Percentiles rank a stretch among this genome's conserved stretches.
phyloP scores from a whole-genome alignment of 2,113 vertebrate genomes.

The Pollachius pollachius region DNA sequence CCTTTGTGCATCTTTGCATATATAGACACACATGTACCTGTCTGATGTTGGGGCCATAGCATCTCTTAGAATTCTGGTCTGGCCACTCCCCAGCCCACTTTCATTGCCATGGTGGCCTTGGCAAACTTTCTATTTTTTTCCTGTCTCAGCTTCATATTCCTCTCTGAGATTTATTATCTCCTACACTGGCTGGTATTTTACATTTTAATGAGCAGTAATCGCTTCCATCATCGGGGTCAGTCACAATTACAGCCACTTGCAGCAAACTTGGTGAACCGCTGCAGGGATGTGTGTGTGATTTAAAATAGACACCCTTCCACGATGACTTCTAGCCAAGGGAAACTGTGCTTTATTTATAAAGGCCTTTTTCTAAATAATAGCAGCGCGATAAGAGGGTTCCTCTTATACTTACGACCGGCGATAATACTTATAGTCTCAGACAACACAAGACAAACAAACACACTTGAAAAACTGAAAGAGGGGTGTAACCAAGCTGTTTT shows the following conservation, averaged over 20 bases:
- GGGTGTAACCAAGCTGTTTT: background rate
- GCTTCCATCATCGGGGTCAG: constrained; percentile 53
- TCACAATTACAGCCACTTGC: constrained; percentile 54
- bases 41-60: background rate
- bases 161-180: constrained; percentile 54
- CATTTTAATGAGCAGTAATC: constrained; percentile 56
- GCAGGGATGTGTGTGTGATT: constrained; percentile 21
- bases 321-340: background rate
- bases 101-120: background rate
- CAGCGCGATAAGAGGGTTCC: background rate
- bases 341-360: background rate
- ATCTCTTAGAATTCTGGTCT: background rate
- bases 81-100: background rate
- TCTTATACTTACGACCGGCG: background rate
- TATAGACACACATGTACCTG: background rate
- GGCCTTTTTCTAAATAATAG: background rate
- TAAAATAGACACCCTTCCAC: background rate
- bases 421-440: constrained; percentile 10
- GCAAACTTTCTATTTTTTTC: constrained; percentile 39
- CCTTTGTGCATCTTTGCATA: background rate
- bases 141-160: constrained; percentile 47
- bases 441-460: constrained; percentile 3
- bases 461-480: constrained; percentile 9
- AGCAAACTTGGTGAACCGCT: constrained; percentile 14
- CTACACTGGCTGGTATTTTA: constrained; percentile 47